Conservation (phyloP, 92 coral and sea anemone species). For the Phymanthus crucifer region DNA sequence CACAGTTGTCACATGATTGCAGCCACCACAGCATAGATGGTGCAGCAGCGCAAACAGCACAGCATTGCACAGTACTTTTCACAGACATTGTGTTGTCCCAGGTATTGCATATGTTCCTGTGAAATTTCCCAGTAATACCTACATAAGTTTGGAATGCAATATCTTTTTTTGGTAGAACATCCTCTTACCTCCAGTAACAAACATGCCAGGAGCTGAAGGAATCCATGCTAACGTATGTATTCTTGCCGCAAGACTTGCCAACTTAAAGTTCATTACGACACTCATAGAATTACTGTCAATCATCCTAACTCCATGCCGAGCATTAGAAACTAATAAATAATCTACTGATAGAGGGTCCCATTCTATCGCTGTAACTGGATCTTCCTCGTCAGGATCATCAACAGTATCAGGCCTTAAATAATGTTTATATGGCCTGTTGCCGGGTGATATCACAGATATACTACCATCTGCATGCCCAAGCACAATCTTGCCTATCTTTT, state of each 20-base stretch:
- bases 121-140: no score
- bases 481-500: constrained; percentile 71
- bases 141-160: no score
- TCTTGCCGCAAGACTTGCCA: constrained; percentile 83
- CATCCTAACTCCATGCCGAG: constrained; percentile 66
- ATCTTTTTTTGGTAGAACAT: no score
- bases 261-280: constrained; percentile 85
- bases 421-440: constrained; percentile 79
- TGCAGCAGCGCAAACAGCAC: no score
- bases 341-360: constrained; percentile 93
- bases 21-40: no score
- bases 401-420: constrained; percentile 75
- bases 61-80: no score
- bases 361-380: constrained; percentile 86
- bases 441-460: constrained; percentile 73
- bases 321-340: constrained; percentile 84
- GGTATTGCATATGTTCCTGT: no score
- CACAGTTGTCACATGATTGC: no score
- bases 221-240: constrained; percentile 86
- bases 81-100: no score
- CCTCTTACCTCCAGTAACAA: constrained; percentile 91
- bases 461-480: constrained; percentile 97
- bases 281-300: constrained; percentile 84
- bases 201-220: constrained; percentile 96
- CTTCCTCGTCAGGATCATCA: constrained; percentile 80